Conservation (phyloP, 2,797 vertebrate genomes). For the Adelosebastes latens region DNA sequence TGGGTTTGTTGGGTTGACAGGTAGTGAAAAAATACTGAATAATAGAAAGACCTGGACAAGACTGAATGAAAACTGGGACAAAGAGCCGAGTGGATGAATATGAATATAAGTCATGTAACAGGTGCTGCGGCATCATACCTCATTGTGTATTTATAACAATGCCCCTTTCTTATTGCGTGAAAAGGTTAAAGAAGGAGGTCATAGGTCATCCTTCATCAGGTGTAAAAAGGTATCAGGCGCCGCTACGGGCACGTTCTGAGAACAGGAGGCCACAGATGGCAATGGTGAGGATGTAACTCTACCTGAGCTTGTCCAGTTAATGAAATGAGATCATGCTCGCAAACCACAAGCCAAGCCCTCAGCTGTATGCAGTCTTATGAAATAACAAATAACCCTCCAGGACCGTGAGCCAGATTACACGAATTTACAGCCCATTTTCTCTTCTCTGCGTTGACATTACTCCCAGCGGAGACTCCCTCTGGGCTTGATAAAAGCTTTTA, state of each 20-base stretch:
- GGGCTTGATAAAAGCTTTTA: constrained; percentile 57
- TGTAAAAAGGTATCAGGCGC: constrained; percentile 30
- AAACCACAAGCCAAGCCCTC: constrained; percentile 53
- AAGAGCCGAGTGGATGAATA: not conserved
- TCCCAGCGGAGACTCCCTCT: constrained; percentile 41
- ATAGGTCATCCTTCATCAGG: constrained; percentile 54
- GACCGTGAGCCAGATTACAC: constrained; percentile 33
- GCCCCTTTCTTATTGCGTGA: not conserved
- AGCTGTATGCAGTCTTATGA: constrained; percentile 38
- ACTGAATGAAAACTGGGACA: constrained; percentile 35
- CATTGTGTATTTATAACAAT: constrained; percentile 23
- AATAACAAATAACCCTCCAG: constrained; percentile 57
- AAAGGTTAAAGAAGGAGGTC: constrained; percentile 47
- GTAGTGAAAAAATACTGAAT: constrained; percentile 45
- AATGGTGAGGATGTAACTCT: constrained; percentile 68
- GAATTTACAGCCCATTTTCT: constrained; percentile 52
- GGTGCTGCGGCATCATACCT: constrained; percentile 16
- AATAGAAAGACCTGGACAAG: constrained; percentile 40
- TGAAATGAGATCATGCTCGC: constrained; percentile 71
- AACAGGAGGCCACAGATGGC: constrained; percentile 66
- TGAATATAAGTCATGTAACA: constrained; percentile 3
- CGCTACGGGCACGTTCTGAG: constrained; percentile 19
- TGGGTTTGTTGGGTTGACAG: constrained; percentile 29
- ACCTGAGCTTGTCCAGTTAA: constrained; percentile 69
- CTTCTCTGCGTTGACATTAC: constrained; percentile 31